Evolutionary conservation across 1,140 invertebrate species (phyloP), one percentile per base, ranked within the genome.

Genomic region (Aphis gossypii): DNA sequence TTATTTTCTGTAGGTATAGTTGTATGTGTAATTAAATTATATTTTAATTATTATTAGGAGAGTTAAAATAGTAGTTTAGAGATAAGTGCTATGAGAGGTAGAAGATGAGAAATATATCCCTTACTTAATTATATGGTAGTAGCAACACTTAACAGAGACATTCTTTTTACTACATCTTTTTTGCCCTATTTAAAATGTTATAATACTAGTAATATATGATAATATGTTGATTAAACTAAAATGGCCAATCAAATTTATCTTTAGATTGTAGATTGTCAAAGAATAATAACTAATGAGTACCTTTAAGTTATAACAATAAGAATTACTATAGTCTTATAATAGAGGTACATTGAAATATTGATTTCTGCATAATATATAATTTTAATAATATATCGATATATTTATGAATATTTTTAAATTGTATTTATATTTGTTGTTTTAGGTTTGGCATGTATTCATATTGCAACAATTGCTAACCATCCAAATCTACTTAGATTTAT

Each of bases 391-490:
- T 68, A 14, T 68, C n/a, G 30, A 11, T 25, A n/a, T 68, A 68
- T 68, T 68, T 30, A 0, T 68, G 30, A 21, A 20, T 82, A 35
- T 41, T 84, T 87, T 87, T 48, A 51, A 25, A 48, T 88, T 51
- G 35, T 35, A 51, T 88, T n/a, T 91, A 9, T 82, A 14, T 51
- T 76, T 48, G 82, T 83, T 92, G 21, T 93, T 93, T 6, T 14
- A 93, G 92, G 92, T 44, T 93, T 93, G 35, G 92, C 92, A 8
- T 93, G 92, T 86, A 93, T 93, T 56, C 92, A 93, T 84, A 93
- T 93, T 84, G 92, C 92, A 41, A 93, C 92, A 41, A 93, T 93
- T 44, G 92, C 92, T 9, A 86, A 93, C 25, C 92, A 93, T 93
- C 30, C 20, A 93, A 93, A 86, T 56, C 20, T 93, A 86, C 46